Evolutionary conservation across 2,888 invertebrate species (phyloP).

Genomic region (Papilio gigon): DNA sequence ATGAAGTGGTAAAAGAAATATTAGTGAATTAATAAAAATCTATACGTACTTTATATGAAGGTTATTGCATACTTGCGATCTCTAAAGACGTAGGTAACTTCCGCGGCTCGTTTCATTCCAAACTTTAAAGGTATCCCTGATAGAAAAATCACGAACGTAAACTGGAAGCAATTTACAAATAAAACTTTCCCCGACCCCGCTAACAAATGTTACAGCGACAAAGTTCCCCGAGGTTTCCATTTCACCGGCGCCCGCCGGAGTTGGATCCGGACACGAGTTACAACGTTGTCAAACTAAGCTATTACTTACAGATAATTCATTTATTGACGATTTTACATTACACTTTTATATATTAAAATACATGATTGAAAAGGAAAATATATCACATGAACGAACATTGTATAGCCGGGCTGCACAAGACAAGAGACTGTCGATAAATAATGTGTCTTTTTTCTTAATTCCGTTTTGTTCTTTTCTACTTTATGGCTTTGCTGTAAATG

Average conservation of each 20-base stretch:
- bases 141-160: slow-evolving; percentile 41
- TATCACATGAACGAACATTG: too few relatives aligned
- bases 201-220: slow-evolving; percentile 47
- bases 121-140: slow-evolving; percentile 41
- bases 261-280: slow-evolving; percentile 44
- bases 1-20: too few relatives aligned
- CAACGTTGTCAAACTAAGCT: slow-evolving; percentile 45
- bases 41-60: slow-evolving; percentile 6
- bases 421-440: too few relatives aligned
- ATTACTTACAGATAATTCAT: slow-evolving; percentile 14
- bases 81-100: slow-evolving; percentile 24
- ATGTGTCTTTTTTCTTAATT: too few relatives aligned
- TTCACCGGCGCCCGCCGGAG: slow-evolving; percentile 44
- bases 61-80: slow-evolving; percentile 4
- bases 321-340: slow-evolving; percentile 6
- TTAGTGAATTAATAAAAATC: too few relatives aligned
- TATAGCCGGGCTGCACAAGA: too few relatives aligned
- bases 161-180: slow-evolving; percentile 44
- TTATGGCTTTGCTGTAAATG: too few relatives aligned
- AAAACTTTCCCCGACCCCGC: slow-evolving; percentile 46
- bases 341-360: neutral
- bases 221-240: slow-evolving; percentile 50
- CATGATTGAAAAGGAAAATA: too few relatives aligned
- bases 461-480: too few relatives aligned
- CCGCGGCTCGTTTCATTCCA: slow-evolving; percentile 31